Evolutionary conservation across 2,113 vertebrate species (phyloP), one percentile per base, ranked within the genome.

Genomic region (Phrynocephalus versicolor): DNA sequence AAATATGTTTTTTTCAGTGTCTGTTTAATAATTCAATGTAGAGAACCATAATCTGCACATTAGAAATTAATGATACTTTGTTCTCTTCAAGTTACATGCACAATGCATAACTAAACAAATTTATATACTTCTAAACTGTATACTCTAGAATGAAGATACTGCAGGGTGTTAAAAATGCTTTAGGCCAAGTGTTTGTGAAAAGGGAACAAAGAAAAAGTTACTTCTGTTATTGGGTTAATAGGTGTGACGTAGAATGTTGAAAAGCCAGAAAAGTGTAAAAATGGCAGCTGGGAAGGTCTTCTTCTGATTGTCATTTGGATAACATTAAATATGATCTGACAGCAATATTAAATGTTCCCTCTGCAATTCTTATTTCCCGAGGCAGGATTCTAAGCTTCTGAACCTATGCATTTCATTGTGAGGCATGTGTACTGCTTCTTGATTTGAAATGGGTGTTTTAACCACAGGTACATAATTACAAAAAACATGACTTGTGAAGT

Each of bases 331-430:
- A 82, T 88, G 86, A 80, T 85, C 87, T 80, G 45, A 83, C 16
- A 87, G 79, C 39, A 86, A 55, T 88, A 79, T 77, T 16, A 0
- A 83, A 86, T 87, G 73, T 90, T 0, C 0, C 76, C 86, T 35
- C 72, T 85, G 23, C 79, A 81, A 70, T 88, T 92, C 85, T 86
- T 92, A 81, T 90, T 91, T 92, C 70, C 91, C 88, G 79, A 92
- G 91, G 90, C 92, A 88, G 81, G 88, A 87, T 91, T 94, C 91
- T 92, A 94, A 95, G 82, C 79, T 76, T 78, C 90, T 89, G 90
- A 88, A 94, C 93, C 93, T 92, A 90, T 94, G 89, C 88, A 87
- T 93, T 94, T 94, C 94, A 95, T 94, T 93, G 91, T 87, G 84
- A 81, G 92, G 90, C 87, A 90, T 81, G 87, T 90, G 92, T 93